These are phyloP conservation scores for Ctena decussata DNA, from an alignment of 2,888 invertebrate genomes.

Conservation along the genomic window DNA sequence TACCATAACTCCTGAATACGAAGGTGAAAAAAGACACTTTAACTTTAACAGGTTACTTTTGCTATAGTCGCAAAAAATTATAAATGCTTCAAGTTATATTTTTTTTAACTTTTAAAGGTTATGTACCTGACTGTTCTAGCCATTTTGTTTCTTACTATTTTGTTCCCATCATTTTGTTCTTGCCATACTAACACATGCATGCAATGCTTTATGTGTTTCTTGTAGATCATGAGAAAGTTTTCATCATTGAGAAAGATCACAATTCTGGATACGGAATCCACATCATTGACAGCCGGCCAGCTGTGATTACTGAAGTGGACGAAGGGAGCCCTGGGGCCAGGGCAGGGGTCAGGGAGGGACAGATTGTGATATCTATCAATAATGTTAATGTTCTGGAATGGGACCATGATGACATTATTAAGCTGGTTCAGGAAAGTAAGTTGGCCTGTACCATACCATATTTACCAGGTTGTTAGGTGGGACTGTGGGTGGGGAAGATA, in stretches of 20 bases:
- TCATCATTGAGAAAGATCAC: conserved; percentile 85
- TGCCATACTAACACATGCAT: neutral
- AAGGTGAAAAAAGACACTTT: too few species aligned
- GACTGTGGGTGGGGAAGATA: too few species aligned
- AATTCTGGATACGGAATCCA: conserved; percentile 97
- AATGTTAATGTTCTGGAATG: conserved; percentile 96
- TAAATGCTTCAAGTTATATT: too few species aligned
- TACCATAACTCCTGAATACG: too few species aligned
- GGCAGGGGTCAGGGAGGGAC: conserved; percentile 97
- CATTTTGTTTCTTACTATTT: too few species aligned
- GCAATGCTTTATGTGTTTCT: conserved; percentile 18
- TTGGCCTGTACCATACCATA: too few species aligned
- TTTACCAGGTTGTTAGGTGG: too few species aligned
- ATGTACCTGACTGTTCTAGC: too few species aligned
- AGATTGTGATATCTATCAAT: conserved; percentile 97
- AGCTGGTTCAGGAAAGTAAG: conserved; percentile 95
- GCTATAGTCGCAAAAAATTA: too few species aligned
- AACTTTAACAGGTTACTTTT: too few species aligned
- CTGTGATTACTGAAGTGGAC: conserved; percentile 98
- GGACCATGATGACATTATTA: conserved; percentile 97
- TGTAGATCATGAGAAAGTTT: conserved; percentile 78
- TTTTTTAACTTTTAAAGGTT: too few species aligned
- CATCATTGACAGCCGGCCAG: conserved; percentile 97
- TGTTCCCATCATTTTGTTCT: too few species aligned
- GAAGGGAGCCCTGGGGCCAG: conserved; percentile 97